Base-by-base conservation (phyloP, 2,888 invertebrate genomes). In the Oegoconia quadripuncta region DNA sequence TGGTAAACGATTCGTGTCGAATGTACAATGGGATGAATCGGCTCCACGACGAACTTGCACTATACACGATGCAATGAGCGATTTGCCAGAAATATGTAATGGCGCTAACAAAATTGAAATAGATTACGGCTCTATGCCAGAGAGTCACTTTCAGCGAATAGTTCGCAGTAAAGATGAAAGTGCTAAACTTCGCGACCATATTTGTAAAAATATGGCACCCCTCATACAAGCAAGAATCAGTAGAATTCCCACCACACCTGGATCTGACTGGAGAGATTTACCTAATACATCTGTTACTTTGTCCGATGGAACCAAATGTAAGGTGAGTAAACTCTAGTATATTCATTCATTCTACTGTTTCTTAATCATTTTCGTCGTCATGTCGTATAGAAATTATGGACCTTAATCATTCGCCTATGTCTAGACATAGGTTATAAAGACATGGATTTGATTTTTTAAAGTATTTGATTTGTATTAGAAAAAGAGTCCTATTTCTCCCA, bases 201-300 rank as follows among this genome's bases (percentile, higher is more conserved):
- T 95, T 43, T 95, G 95, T 65, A 96, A 95, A 67, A 93, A 94
- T 58, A 94, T 96, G 94, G 92, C 93, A 22, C 90, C 93, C 0
- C 72, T 96, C 20, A 93, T 95, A 1, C 93, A 92, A 69, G 93
- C 93, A 0, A 89, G 96, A 38, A 95, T 96, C 63, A 79, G 89
- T 14, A 89, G 93, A 45, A 91, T 96, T 39, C 96, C 96, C 0
- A 89, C 90, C 1, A 84, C 88, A 2, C 90, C 92, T 0, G 95
- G 95, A 1, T 92, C 94, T 0, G 96, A 96, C 70, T 96, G 96
- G 96, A 87, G 96, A 28, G 95, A 95, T 71, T 80, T 96, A 15
- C 96, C 96, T 1, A 96, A 96, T 62, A 89, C 93, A 42, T 89
- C 89, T 3, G 89, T 94, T 0, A 74, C 89, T 20, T 79, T 96